Percentiles rank a stretch among this genome's conserved stretches.
Evolutionary conservation across 2,888 invertebrate genomes (phyloP).

Genomic region (Heliconius charithonia): DNA sequence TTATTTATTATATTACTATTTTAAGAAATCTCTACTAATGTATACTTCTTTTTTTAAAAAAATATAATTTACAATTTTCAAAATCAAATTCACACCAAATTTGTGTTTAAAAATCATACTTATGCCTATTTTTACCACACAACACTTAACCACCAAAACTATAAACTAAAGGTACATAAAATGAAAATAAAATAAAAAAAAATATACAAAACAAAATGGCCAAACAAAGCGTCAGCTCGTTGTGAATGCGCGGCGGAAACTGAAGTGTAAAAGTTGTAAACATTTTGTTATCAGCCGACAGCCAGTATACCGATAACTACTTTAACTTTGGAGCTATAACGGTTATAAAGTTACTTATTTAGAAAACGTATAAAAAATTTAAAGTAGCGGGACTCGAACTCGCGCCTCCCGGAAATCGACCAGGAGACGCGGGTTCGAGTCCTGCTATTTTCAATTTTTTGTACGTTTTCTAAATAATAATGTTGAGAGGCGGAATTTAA

Average conservation of each 20-base stretch:
- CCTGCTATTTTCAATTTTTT: too few species aligned
- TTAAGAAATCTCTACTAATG: too few species aligned
- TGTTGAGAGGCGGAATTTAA: too few species aligned
- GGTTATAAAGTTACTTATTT: background rate
- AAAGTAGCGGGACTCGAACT: too few species aligned
- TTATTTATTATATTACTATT: too few species aligned
- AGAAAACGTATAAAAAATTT: too few species aligned
- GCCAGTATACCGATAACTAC: background rate
- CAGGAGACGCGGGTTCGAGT: too few species aligned
- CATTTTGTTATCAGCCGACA: slow-evolving; percentile 36
- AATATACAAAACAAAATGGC: slow-evolving; percentile 37
- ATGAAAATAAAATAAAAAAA: background rate
- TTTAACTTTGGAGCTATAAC: slow-evolving; percentile 30
- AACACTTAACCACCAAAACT: slow-evolving; percentile 1
- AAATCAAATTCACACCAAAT: too few species aligned
- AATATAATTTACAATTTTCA: too few species aligned
- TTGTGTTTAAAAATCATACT: background rate
- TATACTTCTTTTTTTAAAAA: too few species aligned
- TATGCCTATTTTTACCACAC: slow-evolving; percentile 6
- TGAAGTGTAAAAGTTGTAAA: slow-evolving; percentile 40
- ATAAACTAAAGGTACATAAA: background rate
- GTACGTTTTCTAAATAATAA: too few species aligned
- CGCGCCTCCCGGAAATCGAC: too few species aligned
- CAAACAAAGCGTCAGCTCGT: slow-evolving; percentile 41
- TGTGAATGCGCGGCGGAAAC: slow-evolving; percentile 45